These are phyloP conservation scores for Cantharis nigra DNA, from an alignment of 2,888 invertebrate species.

Conservation along the genomic window DNA sequence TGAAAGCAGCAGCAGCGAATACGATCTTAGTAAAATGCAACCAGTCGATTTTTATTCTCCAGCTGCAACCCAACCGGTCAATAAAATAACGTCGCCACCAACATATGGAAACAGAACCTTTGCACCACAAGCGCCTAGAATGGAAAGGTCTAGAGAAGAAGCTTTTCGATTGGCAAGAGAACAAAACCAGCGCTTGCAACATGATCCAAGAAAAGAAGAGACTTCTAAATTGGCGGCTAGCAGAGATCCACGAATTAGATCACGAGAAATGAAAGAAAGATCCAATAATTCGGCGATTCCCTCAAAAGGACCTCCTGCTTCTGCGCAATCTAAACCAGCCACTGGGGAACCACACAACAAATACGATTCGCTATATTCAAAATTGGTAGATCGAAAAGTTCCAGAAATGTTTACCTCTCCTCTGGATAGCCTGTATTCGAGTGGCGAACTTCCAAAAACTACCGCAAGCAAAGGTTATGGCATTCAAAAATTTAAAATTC, in stretches of 20 bases:
- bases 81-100: constrained; percentile 6
- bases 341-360: constrained; percentile 25
- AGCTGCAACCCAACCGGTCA: neutral
- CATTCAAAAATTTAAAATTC: constrained; percentile 61
- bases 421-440: constrained; percentile 57
- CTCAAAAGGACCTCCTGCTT: neutral
- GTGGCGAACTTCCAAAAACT: constrained; percentile 48
- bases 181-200: neutral
- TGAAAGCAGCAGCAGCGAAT: constrained; percentile 12
- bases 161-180: neutral
- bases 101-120: constrained; percentile 2
- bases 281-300: neutral
- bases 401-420: constrained; percentile 56
- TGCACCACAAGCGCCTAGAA: neutral
- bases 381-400: constrained; percentile 24
- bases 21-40: constrained; percentile 32
- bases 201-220: constrained; percentile 4
- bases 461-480: constrained; percentile 57
- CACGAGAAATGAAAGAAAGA: constrained; percentile 8
- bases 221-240: constrained; percentile 22
- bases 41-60: constrained; percentile 32
- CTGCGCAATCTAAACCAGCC: neutral
- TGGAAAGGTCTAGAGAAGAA: neutral
- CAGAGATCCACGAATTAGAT: constrained; percentile 26
- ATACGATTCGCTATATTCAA: constrained; percentile 33